Evolutionary conservation across 1,140 invertebrate genomes (phyloP).

Genomic region (Psix sp.): DNA sequence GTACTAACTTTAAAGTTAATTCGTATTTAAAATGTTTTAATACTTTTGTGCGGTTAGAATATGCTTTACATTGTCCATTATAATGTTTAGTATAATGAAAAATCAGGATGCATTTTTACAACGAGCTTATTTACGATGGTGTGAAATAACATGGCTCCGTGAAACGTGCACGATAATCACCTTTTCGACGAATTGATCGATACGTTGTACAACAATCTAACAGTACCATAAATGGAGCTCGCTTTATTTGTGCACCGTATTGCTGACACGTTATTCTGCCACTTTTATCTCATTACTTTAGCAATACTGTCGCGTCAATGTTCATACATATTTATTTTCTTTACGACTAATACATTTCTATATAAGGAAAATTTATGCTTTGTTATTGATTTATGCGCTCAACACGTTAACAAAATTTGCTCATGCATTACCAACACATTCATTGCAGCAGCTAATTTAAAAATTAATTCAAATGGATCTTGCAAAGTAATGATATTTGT

Average conservation of each 20-base stretch:
- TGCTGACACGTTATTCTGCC: constrained; percentile 42
- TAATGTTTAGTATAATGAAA: constrained; percentile 9
- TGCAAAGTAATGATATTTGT: no score
- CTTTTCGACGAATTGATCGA: constrained; percentile 60
- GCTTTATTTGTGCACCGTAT: constrained; percentile 45
- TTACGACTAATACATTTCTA: constrained; percentile 23
- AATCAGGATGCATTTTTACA: constrained; percentile 20
- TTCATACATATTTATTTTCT: constrained; percentile 48
- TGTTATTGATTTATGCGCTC: constrained; percentile 33
- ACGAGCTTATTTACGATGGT: constrained; percentile 22
- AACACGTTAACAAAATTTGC: constrained; percentile 11
- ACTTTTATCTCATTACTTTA: constrained; percentile 55
- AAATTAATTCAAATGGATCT: no score
- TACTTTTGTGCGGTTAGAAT: no score
- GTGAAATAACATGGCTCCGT: constrained; percentile 26
- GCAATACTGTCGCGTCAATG: constrained; percentile 46
- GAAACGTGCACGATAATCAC: constrained; percentile 47
- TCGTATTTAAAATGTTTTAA: constrained; percentile 14
- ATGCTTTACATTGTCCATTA: no score
- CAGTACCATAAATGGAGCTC: constrained; percentile 44
- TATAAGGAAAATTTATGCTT: constrained; percentile 25
- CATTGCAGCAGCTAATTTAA: neutral
- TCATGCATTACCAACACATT: neutral
- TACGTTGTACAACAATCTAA: constrained; percentile 43
- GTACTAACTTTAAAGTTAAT: no score